phyloP scores from a whole-genome alignment of 2,888 invertebrate genomes.

The Eulithis testata region DNA sequence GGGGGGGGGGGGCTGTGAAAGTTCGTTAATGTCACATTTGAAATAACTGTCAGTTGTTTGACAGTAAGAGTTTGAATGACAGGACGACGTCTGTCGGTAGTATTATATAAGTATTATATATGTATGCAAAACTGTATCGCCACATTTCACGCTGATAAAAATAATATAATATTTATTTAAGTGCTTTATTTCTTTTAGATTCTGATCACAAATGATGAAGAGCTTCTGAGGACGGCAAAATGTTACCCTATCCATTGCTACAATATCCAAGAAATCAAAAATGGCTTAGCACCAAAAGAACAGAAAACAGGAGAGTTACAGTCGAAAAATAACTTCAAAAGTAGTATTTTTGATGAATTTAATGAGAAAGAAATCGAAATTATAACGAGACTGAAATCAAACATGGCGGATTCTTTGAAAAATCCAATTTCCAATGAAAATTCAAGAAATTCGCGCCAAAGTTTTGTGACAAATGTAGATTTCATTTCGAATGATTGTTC shows the following conservation, averaged over 20 bases:
- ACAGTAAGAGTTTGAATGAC: no score
- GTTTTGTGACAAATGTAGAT: not conserved
- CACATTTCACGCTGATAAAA: no score
- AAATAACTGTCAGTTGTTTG: no score
- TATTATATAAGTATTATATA: no score
- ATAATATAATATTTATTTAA: not conserved
- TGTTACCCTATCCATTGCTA: conserved; percentile 46
- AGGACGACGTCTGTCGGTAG: no score
- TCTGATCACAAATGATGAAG: conserved; percentile 51
- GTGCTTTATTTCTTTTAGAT: conserved; percentile 52
- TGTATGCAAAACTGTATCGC: no score
- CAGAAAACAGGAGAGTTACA: conserved; percentile 17
- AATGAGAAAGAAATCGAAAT: conserved; percentile 22
- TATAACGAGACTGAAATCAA: conserved; percentile 2
- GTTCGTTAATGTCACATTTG: no score
- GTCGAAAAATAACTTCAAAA: not conserved
- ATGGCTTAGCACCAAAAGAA: conserved; percentile 31
- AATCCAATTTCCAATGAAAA: conserved; percentile 3
- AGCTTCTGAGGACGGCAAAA: conserved; percentile 45
- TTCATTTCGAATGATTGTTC: conserved; percentile 1
- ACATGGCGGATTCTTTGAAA: not conserved
- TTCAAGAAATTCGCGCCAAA: not conserved
- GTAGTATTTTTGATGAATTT: not conserved
- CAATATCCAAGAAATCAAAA: conserved; percentile 48
- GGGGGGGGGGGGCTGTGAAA: no score